Conservation (phyloP, 2,797 vertebrate genomes). For the Falco cherrug region DNA sequence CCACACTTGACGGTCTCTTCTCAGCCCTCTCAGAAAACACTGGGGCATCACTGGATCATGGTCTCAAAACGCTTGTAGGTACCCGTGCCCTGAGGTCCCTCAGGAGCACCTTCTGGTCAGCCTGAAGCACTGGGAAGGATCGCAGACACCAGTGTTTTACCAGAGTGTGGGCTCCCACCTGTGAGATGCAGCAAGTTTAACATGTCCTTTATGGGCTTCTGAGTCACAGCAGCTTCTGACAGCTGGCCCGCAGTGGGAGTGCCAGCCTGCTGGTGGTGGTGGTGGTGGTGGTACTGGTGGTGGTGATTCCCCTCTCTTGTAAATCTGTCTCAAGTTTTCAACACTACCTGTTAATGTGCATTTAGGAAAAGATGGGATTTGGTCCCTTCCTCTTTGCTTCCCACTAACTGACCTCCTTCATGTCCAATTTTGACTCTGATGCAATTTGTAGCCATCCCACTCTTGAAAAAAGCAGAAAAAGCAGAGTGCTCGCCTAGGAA, state of each 20-base stretch:
- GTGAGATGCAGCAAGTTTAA: neutral
- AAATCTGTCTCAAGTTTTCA: neutral
- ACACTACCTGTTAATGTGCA: neutral
- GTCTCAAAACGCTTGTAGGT: neutral
- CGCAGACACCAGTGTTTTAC: fast-evolving
- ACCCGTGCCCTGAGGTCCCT: neutral
- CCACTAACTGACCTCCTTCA: neutral
- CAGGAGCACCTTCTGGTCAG: neutral
- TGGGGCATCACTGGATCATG: neutral
- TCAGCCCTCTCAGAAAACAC: neutral
- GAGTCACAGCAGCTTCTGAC: neutral
- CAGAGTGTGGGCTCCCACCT: neutral
- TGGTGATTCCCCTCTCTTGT: neutral
- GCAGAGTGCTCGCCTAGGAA: neutral
- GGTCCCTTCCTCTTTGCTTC: neutral
- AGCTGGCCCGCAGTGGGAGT: neutral
- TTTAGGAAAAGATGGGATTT: neutral
- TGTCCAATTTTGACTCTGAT: neutral
- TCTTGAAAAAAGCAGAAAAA: neutral
- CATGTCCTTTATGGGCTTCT: neutral
- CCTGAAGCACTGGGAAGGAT: neutral
- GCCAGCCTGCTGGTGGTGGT: neutral
- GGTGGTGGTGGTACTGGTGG: too few relatives aligned
- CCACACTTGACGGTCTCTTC: neutral
- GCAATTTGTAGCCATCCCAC: neutral